Conservation (phyloP, 2,113 vertebrate species). For the Neodontobutis hainanensis region DNA sequence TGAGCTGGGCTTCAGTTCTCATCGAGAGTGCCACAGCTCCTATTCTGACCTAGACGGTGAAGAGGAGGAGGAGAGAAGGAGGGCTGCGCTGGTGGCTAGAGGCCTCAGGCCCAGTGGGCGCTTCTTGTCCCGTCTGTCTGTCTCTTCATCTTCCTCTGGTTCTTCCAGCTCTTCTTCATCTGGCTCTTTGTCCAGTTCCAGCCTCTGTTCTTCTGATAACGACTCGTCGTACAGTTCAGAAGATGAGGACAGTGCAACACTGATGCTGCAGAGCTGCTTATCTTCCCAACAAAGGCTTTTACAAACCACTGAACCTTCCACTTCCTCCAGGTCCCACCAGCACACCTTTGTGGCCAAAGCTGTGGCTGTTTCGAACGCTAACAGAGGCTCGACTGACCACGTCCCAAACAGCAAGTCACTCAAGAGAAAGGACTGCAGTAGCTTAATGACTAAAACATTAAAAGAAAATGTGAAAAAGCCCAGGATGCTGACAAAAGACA, state of each 20-base stretch:
- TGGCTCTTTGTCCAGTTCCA: constrained; percentile 92
- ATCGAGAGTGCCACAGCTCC: constrained; percentile 91
- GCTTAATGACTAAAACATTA: constrained; percentile 77
- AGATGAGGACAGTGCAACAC: constrained; percentile 88
- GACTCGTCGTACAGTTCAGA: constrained; percentile 96
- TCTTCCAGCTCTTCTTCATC: constrained; percentile 94
- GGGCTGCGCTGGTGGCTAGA: constrained; percentile 64
- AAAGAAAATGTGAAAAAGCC: constrained; percentile 91
- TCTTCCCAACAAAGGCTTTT: constrained; percentile 87
- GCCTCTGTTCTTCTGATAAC: constrained; percentile 94
- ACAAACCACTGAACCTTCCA: constrained; percentile 82
- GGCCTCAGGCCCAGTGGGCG: constrained; percentile 83
- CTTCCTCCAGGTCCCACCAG: constrained; percentile 74
- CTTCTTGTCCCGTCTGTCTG: constrained; percentile 89
- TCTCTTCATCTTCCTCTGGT: constrained; percentile 94
- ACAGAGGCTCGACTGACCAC: constrained; percentile 71
- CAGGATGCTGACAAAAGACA: constrained; percentile 86
- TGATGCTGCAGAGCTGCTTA: constrained; percentile 93
- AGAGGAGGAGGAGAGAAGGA: constrained; percentile 79
- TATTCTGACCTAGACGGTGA: constrained; percentile 90
- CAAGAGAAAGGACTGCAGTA: constrained; percentile 87
- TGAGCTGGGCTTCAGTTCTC: constrained; percentile 86
- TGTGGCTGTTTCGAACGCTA: constrained; percentile 76
- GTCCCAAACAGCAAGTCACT: constrained; percentile 69
- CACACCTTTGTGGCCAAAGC: constrained; percentile 91